These are phyloP conservation scores for Chionodraco myersi DNA, from an alignment of 2,113 vertebrate species.

Conservation along the genomic window DNA sequence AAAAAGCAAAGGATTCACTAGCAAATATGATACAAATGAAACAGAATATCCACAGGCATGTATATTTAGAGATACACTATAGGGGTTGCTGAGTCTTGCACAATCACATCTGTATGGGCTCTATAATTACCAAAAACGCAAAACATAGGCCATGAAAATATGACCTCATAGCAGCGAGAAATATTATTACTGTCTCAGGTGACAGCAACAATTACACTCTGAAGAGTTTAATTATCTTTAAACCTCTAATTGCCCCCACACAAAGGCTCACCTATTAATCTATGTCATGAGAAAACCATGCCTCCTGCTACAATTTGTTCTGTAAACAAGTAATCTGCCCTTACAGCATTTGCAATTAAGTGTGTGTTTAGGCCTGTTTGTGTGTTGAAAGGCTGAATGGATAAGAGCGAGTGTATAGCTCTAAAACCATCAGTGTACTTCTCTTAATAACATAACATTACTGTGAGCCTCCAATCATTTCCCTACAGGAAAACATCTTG, in stretches of 20 bases:
- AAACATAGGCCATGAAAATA: constrained; percentile 41
- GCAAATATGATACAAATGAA: constrained; percentile 1
- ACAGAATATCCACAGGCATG: background rate
- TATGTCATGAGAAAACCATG: constrained; percentile 30
- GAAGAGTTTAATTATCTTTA: constrained; percentile 36
- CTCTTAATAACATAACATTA: constrained; percentile 11
- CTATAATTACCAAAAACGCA: constrained; percentile 25
- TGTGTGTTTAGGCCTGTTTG: constrained; percentile 10
- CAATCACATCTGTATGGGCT: constrained; percentile 17
- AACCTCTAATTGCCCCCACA: constrained; percentile 23
- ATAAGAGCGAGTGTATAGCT: background rate
- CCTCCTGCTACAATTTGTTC: constrained; percentile 23
- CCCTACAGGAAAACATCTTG: background rate
- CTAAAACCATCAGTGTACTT: background rate
- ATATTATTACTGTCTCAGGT: constrained; percentile 58
- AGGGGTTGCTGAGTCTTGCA: background rate
- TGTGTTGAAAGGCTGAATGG: constrained; percentile 6
- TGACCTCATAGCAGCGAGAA: constrained; percentile 44
- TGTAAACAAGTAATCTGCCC: constrained; percentile 38
- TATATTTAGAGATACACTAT: constrained; percentile 25
- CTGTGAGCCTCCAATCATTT: constrained; percentile 10
- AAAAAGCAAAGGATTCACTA: background rate
- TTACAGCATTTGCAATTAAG: constrained; percentile 18
- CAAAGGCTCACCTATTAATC: constrained; percentile 35
- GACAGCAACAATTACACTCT: constrained; percentile 39